A percentile compares a stretch with the other conserved stretches of the same genome.
These are phyloP conservation scores for Pardalotus punctatus DNA, from an alignment of 2,113 vertebrate species.

Conservation along the genomic window DNA sequence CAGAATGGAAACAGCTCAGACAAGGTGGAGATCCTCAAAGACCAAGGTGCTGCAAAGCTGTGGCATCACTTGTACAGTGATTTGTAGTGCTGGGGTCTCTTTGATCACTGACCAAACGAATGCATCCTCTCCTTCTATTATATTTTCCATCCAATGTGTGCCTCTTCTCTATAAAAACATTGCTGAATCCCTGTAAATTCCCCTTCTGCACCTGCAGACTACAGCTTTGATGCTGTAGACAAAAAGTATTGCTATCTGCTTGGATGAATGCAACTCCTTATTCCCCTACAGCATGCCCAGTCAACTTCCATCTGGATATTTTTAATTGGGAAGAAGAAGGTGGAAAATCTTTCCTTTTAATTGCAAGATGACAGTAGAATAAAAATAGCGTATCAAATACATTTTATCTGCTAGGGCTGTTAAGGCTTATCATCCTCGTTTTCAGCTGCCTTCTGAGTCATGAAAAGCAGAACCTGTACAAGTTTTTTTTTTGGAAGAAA, in stretches of 20 bases:
- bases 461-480: not conserved
- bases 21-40: not conserved
- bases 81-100: not conserved
- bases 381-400: conserved; percentile 25
- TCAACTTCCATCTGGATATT: conserved; percentile 21
- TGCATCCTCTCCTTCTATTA: not conserved
- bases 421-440: not conserved
- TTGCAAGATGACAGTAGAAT: not conserved
- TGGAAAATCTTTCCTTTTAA: conserved; percentile 4
- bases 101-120: not conserved
- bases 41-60: not conserved
- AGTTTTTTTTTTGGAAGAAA: not conserved
- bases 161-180: not conserved
- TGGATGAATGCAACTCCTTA: not conserved
- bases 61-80: not conserved
- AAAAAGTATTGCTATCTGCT: not conserved
- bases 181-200: not conserved
- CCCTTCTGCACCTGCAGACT: not conserved
- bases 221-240: not conserved
- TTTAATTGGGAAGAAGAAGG: conserved; percentile 28
- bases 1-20: not conserved
- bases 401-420: not conserved
- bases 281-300: not conserved
- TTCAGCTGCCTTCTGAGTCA: not conserved
- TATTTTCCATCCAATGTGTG: not conserved